Base-by-base conservation (phyloP, 2,888 invertebrate genomes). In the Malthinus flaveolus region DNA sequence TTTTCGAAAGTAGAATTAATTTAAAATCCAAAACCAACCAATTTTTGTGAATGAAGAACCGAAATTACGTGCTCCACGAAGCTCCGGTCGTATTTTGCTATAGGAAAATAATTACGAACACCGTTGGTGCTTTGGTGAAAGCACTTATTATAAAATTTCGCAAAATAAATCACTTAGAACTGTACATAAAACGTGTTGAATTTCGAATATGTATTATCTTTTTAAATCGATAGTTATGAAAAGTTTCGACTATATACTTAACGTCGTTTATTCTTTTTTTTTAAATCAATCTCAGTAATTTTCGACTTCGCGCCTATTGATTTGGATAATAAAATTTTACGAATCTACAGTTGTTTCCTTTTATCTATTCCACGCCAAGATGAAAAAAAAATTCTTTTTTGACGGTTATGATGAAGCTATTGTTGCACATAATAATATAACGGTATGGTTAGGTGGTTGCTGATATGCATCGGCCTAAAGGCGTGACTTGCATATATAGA, bases 381-480 rank as follows among this genome's bases (percentile, higher is more conserved):
- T 5, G 23, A 23, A 23, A 46, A 39, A 37, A 11, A 47, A 37
- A 36, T 35, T 23, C 23, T 23, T 23, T 23, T 52, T 58, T 42
- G 53, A 54, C 39, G 51, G 49, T 57, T 59, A 44, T 59, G 65
- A 68, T 68, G 62, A 62, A 68, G 65, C 65, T 62, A 66, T 68
- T 68, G 68, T 68, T 65, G 61, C 56, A 42, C 46, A 63, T 64
- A 65, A 67, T 65, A 65, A 64, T 59, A 58, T 68, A 68, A 66
- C 68, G 66, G 68, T 66, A 60, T 61, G 55, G 51, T 51, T 58
- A 57, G 63, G 59, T 65, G 66, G 65, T 63, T 63, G 60, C 46
- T 52, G 65, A 66, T 68, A 65, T 62, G 59, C 59, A 68, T 65
- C 65, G 62, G 62, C 46, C 60, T 33, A 54, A 59, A 47, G 62